Evolutionary conservation across 2,113 vertebrate genomes (phyloP).

Genomic region (Notothenia rossii): DNA sequence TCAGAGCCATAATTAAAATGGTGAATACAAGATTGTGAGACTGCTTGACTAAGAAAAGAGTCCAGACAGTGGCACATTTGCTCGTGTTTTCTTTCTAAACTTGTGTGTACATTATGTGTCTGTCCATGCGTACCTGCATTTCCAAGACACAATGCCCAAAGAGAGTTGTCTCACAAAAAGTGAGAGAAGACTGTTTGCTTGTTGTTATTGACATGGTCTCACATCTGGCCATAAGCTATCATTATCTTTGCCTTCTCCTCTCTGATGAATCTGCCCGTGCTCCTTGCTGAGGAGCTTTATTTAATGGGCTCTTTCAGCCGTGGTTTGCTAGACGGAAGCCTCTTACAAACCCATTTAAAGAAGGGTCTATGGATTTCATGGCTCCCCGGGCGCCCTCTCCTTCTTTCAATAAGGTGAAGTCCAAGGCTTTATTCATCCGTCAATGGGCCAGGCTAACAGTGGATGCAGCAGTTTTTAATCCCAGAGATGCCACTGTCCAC

Average conservation of each 20-base stretch:
- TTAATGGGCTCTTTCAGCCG: conserved; percentile 84
- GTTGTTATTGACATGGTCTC: conserved; percentile 74
- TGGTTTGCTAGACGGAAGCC: conserved; percentile 80
- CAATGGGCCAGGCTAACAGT: conserved; percentile 79
- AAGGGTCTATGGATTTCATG: conserved; percentile 86
- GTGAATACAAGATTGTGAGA: conserved; percentile 14
- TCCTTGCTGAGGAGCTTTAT: conserved; percentile 77
- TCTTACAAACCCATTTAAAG: conserved; percentile 86
- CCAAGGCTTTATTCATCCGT: conserved; percentile 85
- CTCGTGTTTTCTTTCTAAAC: background rate
- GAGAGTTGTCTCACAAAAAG: conserved; percentile 24
- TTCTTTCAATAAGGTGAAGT: conserved; percentile 85
- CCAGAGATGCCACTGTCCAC: conserved; percentile 77
- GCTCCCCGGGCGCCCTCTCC: conserved; percentile 82
- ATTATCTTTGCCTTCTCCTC: conserved; percentile 81
- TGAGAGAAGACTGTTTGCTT: conserved; percentile 51
- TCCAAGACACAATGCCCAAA: conserved; percentile 17
- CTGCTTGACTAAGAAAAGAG: conserved; percentile 7
- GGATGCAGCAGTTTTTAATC: conserved; percentile 82
- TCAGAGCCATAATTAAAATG: background rate
- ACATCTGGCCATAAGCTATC: conserved; percentile 83
- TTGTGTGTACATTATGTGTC: background rate
- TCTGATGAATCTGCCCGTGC: conserved; percentile 81
- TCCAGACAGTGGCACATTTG: background rate
- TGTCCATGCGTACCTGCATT: conserved; percentile 5